Evolutionary conservation across 2,888 invertebrate species (phyloP).

Genomic region (Drosophila kambysellisi): DNA sequence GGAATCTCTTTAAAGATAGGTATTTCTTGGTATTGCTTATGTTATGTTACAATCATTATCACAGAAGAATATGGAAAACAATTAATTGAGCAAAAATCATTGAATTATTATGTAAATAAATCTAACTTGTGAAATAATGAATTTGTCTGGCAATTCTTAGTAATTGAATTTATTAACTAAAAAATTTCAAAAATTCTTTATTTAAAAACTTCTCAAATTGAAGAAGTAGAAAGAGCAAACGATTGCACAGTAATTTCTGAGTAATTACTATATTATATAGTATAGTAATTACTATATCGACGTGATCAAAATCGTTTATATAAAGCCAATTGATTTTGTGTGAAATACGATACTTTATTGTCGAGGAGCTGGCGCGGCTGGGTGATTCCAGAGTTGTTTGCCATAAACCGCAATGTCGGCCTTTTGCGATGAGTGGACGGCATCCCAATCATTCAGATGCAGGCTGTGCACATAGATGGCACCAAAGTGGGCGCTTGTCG

Average conservation of each 20-base stretch:
- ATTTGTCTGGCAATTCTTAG: too few relatives aligned
- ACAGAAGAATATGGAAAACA: too few relatives aligned
- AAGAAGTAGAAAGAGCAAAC: neutral
- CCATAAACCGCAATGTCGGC: conserved; percentile 33
- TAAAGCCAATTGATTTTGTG: neutral
- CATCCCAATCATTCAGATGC: conserved; percentile 42
- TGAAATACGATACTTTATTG: conserved; percentile 7
- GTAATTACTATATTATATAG: neutral
- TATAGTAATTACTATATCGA: too few relatives aligned
- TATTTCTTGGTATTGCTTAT: too few relatives aligned
- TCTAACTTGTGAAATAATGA: too few relatives aligned
- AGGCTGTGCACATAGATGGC: conserved; percentile 77
- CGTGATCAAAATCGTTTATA: neutral
- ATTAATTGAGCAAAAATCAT: too few relatives aligned
- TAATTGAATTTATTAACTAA: neutral
- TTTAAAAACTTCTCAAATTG: neutral
- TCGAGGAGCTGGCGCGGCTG: neutral
- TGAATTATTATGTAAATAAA: too few relatives aligned
- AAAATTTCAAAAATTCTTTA: neutral
- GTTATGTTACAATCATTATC: too few relatives aligned
- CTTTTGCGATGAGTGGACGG: neutral
- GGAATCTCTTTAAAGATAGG: too few relatives aligned
- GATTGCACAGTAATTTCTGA: neutral
- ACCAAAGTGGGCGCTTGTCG: conserved; percentile 69
- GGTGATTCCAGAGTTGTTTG: conserved; percentile 25